Evolutionary conservation across 2,888 invertebrate species (phyloP), one percentile per base, ranked within the genome.

Genomic region (Euplexia lucipara): DNA sequence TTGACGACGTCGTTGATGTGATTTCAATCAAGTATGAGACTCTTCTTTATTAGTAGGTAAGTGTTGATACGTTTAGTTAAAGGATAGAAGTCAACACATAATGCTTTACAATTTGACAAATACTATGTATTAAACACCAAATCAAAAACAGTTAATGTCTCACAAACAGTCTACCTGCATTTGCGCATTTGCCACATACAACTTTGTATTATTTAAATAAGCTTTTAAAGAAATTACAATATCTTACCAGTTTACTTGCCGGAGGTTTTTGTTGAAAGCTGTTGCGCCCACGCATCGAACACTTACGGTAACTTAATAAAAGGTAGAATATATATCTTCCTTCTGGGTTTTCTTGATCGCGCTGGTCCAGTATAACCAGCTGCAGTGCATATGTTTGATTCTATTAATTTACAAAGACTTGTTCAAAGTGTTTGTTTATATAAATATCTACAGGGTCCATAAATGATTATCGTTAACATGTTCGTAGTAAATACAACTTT

Each of bases 201-300:
- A 77, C 58, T 56, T 59, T 49, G 60, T 61, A 42, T 16, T 10
- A 75, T 64, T 64, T 56, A 64, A 79, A 79, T 75, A 37, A 64
- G 49, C 30, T 53, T 79, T 57, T 74, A 75, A 44, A 59, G 37
- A 74, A 74, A 62, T 75, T 78, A 67, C 54, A 74, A 59, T 74
- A 78, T 75, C 26, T 44, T 62, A 42, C 52, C 35, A 1, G 45
- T 32, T 16, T 44, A 26, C n/a, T 18, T 22, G 52, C 44, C 14
- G 30, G 32, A 18, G 45, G 32, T 44, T 62, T 59, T 70, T 62
- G 54, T 45, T 41, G 20, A 44, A 20, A 53, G 39, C 37, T 8
- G 71, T 48, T 60, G n/a, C 57, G 9, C 70, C 58, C 45, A 79
- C 72, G 48, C 26, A 26, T 12, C 6, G 32, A 49, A 49, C 59